phyloP scores from a whole-genome alignment of 1,140 invertebrate species.

The Lethrus apterus region DNA sequence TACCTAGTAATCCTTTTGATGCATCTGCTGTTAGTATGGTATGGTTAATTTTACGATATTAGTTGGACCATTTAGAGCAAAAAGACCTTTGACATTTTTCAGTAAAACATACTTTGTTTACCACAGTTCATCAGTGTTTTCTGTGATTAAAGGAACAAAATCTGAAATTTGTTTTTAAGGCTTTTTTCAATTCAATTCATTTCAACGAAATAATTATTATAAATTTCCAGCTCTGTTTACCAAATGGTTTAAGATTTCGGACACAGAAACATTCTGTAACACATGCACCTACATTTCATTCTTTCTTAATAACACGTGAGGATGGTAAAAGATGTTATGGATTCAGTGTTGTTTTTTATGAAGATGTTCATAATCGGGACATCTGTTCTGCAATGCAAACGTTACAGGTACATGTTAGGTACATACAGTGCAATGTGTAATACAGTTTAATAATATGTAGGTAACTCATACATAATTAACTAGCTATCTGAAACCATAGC shows the following conservation, averaged over 20 bases:
- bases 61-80: too few species aligned
- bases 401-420: constrained; percentile 75
- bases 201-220: background rate
- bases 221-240: constrained; percentile 77
- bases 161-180: too few species aligned
- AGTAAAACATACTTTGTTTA: too few species aligned
- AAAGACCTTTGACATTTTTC: too few species aligned
- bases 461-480: too few species aligned
- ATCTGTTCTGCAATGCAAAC: constrained; percentile 93
- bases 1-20: constrained; percentile 88
- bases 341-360: constrained; percentile 90
- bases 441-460: too few species aligned
- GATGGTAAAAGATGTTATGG: constrained; percentile 92
- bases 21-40: constrained; percentile 92
- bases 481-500: too few species aligned
- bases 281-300: constrained; percentile 81
- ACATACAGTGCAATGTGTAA: too few species aligned
- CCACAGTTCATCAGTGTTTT: too few species aligned
- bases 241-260: constrained; percentile 85
- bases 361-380: constrained; percentile 85
- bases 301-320: constrained; percentile 94
- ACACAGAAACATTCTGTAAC: constrained; percentile 84
- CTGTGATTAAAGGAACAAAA: too few species aligned
- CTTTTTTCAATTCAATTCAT: constrained; percentile 5
- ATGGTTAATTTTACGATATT: too few species aligned